Evolutionary conservation across 2,797 vertebrate species (phyloP).

Genomic region (Centropyge bicolor): DNA sequence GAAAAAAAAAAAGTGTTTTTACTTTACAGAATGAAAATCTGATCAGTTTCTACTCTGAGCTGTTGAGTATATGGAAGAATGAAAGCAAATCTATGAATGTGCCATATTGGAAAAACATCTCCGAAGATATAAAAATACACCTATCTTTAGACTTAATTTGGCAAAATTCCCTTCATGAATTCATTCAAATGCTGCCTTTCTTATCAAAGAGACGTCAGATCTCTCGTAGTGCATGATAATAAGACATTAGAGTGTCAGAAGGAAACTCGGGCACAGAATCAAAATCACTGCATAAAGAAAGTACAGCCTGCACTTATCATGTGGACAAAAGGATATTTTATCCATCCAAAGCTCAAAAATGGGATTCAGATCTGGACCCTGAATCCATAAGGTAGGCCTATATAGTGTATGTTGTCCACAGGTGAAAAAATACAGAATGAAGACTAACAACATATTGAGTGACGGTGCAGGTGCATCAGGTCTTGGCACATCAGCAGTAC

Average conservation of each 20-base stretch:
- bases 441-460: neutral
- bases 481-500: neutral
- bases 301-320: neutral
- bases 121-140: neutral
- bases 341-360: neutral
- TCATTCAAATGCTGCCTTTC: constrained; percentile 2
- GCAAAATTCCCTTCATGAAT: neutral
- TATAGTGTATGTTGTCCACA: neutral
- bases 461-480: neutral
- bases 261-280: neutral
- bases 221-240: neutral
- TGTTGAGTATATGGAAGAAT: neutral
- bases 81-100: neutral
- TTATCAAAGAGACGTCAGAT: neutral
- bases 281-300: neutral
- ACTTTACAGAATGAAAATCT: constrained; percentile 8
- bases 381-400: neutral
- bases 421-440: neutral
- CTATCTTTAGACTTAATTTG: constrained; percentile 7
- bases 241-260: constrained; percentile 1
- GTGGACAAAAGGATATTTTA: neutral
- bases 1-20: neutral
- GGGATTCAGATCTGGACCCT: neutral
- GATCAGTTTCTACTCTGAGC: constrained; percentile 16
- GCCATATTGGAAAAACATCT: neutral